Conservation (phyloP, 2,113 vertebrate genomes). For the Piliocolobus tephrosceles region DNA sequence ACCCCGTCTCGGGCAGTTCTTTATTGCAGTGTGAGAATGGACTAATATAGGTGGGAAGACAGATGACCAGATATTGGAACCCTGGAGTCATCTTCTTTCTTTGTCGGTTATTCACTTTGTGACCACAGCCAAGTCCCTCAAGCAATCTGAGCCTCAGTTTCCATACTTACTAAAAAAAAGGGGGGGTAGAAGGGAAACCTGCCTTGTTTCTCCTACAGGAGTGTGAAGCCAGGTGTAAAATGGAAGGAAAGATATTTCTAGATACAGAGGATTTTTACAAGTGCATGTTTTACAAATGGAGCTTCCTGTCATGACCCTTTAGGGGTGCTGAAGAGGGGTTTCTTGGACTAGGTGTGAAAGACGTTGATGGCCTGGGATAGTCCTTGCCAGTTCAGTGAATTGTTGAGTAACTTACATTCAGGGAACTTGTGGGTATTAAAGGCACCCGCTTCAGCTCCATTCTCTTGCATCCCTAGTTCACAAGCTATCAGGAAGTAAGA, state of each 20-base stretch:
- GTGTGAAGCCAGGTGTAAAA: background rate
- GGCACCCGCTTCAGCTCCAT: rapidly evolving
- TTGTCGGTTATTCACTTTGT: rapidly evolving
- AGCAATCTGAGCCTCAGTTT: background rate
- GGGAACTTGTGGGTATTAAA: rapidly evolving
- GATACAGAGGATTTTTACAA: background rate
- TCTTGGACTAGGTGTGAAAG: background rate
- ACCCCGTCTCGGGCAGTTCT: too few species aligned
- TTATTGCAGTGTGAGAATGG: too few species aligned
- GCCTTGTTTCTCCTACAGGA: background rate
- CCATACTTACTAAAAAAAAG: too few species aligned
- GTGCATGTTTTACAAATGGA: background rate
- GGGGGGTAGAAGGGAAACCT: background rate
- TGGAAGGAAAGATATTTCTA: background rate
- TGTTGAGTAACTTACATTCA: rapidly evolving
- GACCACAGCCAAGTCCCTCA: background rate
- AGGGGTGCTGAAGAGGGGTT: background rate
- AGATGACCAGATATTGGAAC: rapidly evolving
- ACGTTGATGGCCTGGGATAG: background rate
- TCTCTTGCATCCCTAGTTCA: too few species aligned
- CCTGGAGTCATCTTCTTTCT: background rate
- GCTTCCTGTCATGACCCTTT: background rate
- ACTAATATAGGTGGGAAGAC: background rate
- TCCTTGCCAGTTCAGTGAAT: background rate
- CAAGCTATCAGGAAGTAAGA: background rate